Evolutionary conservation across 2,888 invertebrate species (phyloP).

Genomic region (Creontiades dilutus): DNA sequence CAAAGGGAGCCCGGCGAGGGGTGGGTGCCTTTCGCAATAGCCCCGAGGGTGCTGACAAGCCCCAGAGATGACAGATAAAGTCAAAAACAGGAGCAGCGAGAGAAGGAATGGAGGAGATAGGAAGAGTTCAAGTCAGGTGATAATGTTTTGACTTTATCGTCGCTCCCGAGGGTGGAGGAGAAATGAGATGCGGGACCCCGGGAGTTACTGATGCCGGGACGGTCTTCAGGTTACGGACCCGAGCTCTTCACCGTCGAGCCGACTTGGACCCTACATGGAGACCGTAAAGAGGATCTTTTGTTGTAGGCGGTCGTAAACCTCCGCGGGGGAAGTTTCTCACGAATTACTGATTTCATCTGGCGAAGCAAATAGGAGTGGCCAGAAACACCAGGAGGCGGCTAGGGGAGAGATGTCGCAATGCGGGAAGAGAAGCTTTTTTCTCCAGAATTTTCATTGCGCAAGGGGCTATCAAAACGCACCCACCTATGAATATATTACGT

Average conservation of each 20-base stretch:
- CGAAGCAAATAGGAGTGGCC: background rate
- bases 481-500: background rate
- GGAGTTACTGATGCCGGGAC: background rate
- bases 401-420: slow-evolving; percentile 1
- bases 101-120: slow-evolving; percentile 18
- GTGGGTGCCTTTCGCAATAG: background rate
- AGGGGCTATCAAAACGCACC: background rate
- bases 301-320: background rate
- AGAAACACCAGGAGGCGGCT: too few relatives aligned
- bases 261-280: background rate
- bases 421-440: background rate
- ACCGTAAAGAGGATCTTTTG: slow-evolving; percentile 25
- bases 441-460: background rate
- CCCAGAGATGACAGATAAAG: background rate
- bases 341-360: slow-evolving; percentile 30
- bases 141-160: slow-evolving; percentile 21
- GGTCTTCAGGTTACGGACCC: slow-evolving; percentile 9
- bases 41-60: background rate
- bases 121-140: slow-evolving; percentile 16
- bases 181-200: slow-evolving; percentile 7
- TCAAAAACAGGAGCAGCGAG: slow-evolving; percentile 14
- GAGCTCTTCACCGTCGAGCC: background rate
- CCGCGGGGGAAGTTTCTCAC: background rate
- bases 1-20: background rate
- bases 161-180: background rate